Conservation (phyloP, 2,888 invertebrate genomes). For the Ariolimax columbianus region DNA sequence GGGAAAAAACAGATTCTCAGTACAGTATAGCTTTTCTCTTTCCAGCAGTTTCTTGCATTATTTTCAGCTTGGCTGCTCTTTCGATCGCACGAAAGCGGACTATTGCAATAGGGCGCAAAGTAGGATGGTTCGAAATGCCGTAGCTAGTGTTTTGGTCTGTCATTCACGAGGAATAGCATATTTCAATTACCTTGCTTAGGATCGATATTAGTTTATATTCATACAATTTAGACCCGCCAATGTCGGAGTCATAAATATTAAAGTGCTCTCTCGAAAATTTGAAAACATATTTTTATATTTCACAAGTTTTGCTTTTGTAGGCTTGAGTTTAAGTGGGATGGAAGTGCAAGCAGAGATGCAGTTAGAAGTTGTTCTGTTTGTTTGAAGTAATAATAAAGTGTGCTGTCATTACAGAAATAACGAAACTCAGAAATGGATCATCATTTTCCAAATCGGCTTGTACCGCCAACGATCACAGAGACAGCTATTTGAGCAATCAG, state of each 20-base stretch:
- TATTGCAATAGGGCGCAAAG: slow-evolving; percentile 2
- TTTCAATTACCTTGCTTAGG: slow-evolving; percentile 2
- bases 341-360: too few species aligned
- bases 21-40: slow-evolving; percentile 6
- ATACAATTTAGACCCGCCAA: background rate
- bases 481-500: too few species aligned
- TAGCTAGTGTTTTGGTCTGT: background rate
- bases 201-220: slow-evolving; percentile 17
- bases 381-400: too few species aligned
- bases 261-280: background rate
- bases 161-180: background rate
- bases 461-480: too few species aligned
- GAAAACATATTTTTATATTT: too few species aligned
- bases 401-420: too few species aligned
- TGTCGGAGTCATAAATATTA: background rate
- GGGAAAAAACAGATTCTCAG: background rate
- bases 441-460: too few species aligned
- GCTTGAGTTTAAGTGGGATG: too few species aligned
- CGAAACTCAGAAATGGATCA: too few species aligned
- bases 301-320: too few species aligned
- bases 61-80: slow-evolving; percentile 23
- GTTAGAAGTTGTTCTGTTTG: too few species aligned
- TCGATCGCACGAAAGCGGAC: background rate
- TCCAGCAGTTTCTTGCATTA: slow-evolving; percentile 16
- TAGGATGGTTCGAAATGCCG: background rate